Percentiles rank a stretch among this genome's conserved stretches.
Conservation (phyloP, 2,797 vertebrate species). For the Pagetopsis macropterus region DNA sequence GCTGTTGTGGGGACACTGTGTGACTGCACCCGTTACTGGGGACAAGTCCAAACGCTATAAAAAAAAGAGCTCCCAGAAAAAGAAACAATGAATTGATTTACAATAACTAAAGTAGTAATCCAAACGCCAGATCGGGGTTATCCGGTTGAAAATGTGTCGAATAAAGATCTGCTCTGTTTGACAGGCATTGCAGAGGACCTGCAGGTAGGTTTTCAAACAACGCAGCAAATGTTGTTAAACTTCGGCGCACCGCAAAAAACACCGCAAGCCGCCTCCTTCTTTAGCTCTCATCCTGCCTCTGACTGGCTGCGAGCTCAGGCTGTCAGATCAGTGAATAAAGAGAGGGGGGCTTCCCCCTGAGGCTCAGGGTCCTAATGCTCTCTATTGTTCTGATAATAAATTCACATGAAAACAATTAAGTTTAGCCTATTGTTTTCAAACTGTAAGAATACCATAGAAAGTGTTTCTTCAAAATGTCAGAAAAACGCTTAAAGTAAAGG, state of each 20-base stretch:
- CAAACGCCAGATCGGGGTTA: constrained; percentile 26
- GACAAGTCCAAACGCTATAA: background rate
- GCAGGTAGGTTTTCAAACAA: constrained; percentile 7
- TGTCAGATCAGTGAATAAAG: constrained; percentile 61
- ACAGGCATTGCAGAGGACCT: constrained; percentile 50
- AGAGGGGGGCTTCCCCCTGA: constrained; percentile 26
- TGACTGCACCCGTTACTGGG: background rate
- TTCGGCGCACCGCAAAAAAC: constrained; percentile 38
- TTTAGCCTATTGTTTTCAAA: constrained; percentile 2
- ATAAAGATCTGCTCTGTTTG: constrained; percentile 14
- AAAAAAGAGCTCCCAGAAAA: background rate
- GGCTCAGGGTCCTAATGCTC: constrained; percentile 79
- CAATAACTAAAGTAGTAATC: constrained; percentile 23
- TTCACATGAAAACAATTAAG: constrained; percentile 28
- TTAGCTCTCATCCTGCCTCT: constrained; percentile 57
- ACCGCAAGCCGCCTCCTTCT: constrained; percentile 41
- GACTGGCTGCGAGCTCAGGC: constrained; percentile 38
- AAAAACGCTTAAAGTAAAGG: background rate
- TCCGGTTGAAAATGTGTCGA: constrained; percentile 29
- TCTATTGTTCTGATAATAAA: background rate
- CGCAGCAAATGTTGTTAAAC: constrained; percentile 36
- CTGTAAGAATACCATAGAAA: background rate
- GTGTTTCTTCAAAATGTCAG: background rate
- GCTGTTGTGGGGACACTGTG: background rate
- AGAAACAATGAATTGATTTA: background rate